Evolutionary conservation across 2,797 vertebrate genomes (phyloP), one percentile per base, ranked within the genome.

Genomic region (Danio albolineatus): DNA sequence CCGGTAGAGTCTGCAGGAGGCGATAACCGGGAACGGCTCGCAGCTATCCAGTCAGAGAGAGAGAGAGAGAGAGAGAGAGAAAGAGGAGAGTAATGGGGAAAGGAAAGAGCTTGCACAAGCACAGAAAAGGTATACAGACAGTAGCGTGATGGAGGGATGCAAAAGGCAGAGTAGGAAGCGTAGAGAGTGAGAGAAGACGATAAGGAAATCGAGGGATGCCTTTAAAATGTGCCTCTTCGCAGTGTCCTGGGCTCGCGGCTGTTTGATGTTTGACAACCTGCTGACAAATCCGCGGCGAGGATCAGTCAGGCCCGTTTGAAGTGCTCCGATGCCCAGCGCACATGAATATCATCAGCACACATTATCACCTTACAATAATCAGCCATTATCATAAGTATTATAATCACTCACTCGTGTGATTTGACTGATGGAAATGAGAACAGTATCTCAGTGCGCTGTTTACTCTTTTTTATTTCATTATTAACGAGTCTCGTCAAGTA

Each of bases 11-110:
- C 97, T 99, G 97, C 94, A 93, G 94, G 93, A 91, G 94, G 92
- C 95, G 96, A 97, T 97, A 97, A 97, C 96, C 95, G 89, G 71
- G 93, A 94, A 94, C 94, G 94, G 95, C 96, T 96, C 90, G 91
- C 94, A 96, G 96, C 95, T 95, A 97, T 95, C 94, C 96, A 82
- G 90, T 86, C 90, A 91, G 91, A 70, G 60, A 73, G 80, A 80
- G 87, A 62, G 82, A 51, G 85, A 56, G 61, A 71, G 73, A 72
- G 69, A 67, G 70, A 44, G 62, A 51, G 54, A 59, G 80, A 67
- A 76, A 46, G 67, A 12, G 72, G 60, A 53, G 53, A 79, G 67
- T 46, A 70, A 75, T 53, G 38, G 70, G 69, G 79, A 80, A 57
- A 49, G 76, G 75, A 62, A 43, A 62, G 49, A 53, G 84, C 65